A percentile compares a stretch with the other conserved stretches of the same genome.
Evolutionary conservation across 1,140 invertebrate genomes (phyloP).

Genomic region (Apolygus lucorum): DNA sequence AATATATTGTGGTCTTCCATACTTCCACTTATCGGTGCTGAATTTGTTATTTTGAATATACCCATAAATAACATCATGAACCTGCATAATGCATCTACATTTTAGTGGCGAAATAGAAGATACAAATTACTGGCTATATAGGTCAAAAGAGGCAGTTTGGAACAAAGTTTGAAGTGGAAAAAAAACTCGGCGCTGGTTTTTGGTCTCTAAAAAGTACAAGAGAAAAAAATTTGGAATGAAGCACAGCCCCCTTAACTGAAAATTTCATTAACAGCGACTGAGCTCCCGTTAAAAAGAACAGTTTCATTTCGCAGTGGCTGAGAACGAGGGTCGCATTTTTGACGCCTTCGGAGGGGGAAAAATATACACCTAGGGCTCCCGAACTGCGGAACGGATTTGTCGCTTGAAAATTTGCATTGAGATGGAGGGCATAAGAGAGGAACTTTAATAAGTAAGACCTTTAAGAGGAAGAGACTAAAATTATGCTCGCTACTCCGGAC

Average conservation of each 20-base stretch:
- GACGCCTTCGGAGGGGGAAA: neutral
- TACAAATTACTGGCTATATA: too few relatives aligned
- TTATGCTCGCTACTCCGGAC: conserved; percentile 2
- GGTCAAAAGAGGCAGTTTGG: too few relatives aligned
- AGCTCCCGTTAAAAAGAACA: neutral
- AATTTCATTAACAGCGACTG: conserved; percentile 3
- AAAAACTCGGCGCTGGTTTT: too few relatives aligned
- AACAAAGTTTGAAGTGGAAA: too few relatives aligned
- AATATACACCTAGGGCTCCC: conserved; percentile 1
- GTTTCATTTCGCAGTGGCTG: conserved; percentile 10
- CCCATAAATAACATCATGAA: too few relatives aligned
- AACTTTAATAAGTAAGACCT: conserved; percentile 7
- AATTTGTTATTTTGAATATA: too few relatives aligned
- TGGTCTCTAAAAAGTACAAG: too few relatives aligned
- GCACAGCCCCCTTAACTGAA: neutral
- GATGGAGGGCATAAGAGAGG: conserved; percentile 4
- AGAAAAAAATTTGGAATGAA: neutral
- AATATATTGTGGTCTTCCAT: too few relatives aligned
- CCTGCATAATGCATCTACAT: too few relatives aligned
- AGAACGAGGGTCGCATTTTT: conserved; percentile 13
- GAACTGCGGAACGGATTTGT: conserved; percentile 9
- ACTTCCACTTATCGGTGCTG: too few relatives aligned
- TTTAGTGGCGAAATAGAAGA: too few relatives aligned
- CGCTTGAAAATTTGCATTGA: conserved; percentile 9
- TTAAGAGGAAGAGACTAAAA: conserved; percentile 1